A percentile compares a stretch with the other conserved stretches of the same genome.
phyloP scores from a whole-genome alignment of 2,797 vertebrate genomes.

The Neosalanx taihuensis region DNA sequence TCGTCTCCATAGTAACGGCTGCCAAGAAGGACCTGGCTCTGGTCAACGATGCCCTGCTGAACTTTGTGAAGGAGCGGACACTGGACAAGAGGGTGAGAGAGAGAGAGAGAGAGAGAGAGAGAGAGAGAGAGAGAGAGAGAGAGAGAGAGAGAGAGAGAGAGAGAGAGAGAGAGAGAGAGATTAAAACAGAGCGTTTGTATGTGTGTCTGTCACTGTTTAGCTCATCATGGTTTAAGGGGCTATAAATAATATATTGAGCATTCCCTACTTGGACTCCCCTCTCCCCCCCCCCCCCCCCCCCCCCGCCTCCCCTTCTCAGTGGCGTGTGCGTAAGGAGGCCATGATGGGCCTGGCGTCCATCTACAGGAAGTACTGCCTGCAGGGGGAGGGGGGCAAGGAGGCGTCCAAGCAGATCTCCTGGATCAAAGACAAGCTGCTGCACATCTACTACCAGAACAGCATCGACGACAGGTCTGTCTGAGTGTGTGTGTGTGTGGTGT shows the following conservation, averaged over 20 bases:
- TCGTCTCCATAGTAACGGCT: slow-evolving; percentile 97
- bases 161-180: background rate
- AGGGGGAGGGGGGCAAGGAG: slow-evolving; percentile 97
- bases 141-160: background rate
- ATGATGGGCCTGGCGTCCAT: slow-evolving; percentile 99
- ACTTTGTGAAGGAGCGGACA: slow-evolving; percentile 95
- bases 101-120: background rate
- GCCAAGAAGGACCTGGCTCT: slow-evolving; percentile 96
- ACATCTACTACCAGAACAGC: slow-evolving; percentile 99
- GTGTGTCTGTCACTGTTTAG: too few relatives aligned
- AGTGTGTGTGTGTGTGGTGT: background rate
- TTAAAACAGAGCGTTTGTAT: too few relatives aligned
- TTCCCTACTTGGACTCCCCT: background rate
- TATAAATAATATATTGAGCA: background rate
- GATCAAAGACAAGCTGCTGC: slow-evolving; percentile 99
- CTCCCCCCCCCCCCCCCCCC: too few relatives aligned
- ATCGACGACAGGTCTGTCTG: slow-evolving; percentile 92
- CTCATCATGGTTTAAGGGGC: too few relatives aligned
- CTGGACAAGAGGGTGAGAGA: slow-evolving; percentile 91
- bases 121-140: background rate
- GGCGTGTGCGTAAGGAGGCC: slow-evolving; percentile 97
- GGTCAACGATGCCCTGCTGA: slow-evolving; percentile 93
- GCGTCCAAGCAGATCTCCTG: slow-evolving; percentile 95
- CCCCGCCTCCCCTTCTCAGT: slow-evolving; percentile 58
- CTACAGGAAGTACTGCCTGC: slow-evolving; percentile 97